Base-by-base conservation (phyloP, 2,888 invertebrate genomes). In the Antitype chi region DNA sequence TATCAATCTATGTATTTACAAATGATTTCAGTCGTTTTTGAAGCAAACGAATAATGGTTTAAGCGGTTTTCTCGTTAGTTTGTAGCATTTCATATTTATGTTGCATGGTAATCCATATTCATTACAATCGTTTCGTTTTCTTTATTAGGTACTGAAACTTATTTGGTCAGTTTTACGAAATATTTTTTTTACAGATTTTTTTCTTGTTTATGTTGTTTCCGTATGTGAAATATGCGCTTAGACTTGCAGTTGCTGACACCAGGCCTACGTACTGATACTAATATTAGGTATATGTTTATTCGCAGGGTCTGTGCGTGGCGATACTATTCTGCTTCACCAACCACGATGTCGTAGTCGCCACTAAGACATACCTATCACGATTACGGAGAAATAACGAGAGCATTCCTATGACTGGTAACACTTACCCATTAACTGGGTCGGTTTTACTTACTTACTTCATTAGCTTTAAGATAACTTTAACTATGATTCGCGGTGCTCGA, bases 241-340 rank as follows among this genome's bases (percentile, higher is more conserved):
- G 43, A 47, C 43, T 11, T 47, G 43, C 11, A 47, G 43, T 47
- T 47, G 43, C 38, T 3, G 38, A 6, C 43, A 47, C 43, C 0
- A 47, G 43, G 11, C 11, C 0, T 11, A 13, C 43, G 43, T 47
- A 47, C 43, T 11, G 43, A 47, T 47, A 47, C 43, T 47, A 47
- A 25, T 68, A 23, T 57, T 6, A n/a, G n/a, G n/a, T n/a, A 5
- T 13, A 32, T 43, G 17, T 76, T 66, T 78, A 3, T 76, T 13
- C 74, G 23, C 88, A 98, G 98, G 98, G 98, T 49, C 94, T 98
- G 52, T 98, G 98, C 89, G 98, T 98, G 8, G 97, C 98, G 0
- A 96, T 98, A 69, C 94, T 98, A 11, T 98, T 98, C 90, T 98
- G 98, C 90, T 98, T 98, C 94, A 98, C 98, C 85, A 98, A 98